phyloP scores from a whole-genome alignment of 2,113 vertebrate genomes.

The Carollia perspicillata region DNA sequence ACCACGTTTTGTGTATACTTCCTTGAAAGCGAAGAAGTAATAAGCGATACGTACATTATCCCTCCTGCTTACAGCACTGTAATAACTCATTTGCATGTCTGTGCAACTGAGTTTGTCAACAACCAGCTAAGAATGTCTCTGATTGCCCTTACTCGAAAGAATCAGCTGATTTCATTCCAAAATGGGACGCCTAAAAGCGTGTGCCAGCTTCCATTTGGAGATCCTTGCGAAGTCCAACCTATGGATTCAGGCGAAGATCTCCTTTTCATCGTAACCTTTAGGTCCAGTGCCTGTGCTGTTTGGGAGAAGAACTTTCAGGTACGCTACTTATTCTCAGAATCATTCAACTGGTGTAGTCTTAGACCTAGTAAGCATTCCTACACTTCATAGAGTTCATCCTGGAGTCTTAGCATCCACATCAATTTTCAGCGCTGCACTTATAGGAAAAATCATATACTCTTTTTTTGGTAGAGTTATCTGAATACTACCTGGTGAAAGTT shows the following conservation, averaged over 20 bases:
- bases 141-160: slow-evolving; percentile 84
- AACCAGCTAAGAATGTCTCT: slow-evolving; percentile 78
- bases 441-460: neutral
- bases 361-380: neutral
- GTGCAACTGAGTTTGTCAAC: slow-evolving; percentile 71
- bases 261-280: slow-evolving; percentile 86
- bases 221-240: slow-evolving; percentile 82
- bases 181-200: slow-evolving; percentile 85
- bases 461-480: neutral
- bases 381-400: neutral
- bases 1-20: slow-evolving; percentile 81
- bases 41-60: slow-evolving; percentile 81
- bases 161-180: slow-evolving; percentile 90
- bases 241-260: slow-evolving; percentile 80
- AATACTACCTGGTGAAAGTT: neutral
- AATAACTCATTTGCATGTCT: slow-evolving; percentile 81
- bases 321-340: slow-evolving; percentile 30
- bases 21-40: slow-evolving; percentile 77
- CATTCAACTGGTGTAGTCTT: neutral
- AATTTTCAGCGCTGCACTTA: slow-evolving; percentile 7
- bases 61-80: slow-evolving; percentile 88
- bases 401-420: neutral
- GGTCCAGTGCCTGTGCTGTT: slow-evolving; percentile 83
- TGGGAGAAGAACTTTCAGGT: slow-evolving; percentile 91
- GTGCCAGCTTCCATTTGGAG: slow-evolving; percentile 88